Conservation (phyloP, 2,113 vertebrate genomes). For the Nycticryphes semicollaris region DNA sequence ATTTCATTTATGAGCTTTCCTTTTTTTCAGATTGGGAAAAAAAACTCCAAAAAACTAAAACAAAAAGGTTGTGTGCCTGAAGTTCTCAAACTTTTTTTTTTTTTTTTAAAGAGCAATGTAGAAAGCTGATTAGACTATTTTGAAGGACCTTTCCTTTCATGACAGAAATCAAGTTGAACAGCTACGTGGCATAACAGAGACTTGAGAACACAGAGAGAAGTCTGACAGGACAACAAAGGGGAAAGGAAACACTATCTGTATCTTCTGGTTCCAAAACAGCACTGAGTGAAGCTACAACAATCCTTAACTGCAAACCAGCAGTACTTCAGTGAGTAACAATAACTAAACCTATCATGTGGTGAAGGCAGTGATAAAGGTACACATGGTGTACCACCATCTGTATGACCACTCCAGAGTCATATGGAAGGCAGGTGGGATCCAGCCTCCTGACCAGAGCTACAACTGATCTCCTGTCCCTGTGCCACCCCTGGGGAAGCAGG, state of each 20-base stretch:
- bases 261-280: not conserved
- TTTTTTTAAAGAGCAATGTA: not conserved
- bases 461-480: conserved; percentile 36
- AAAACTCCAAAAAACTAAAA: not conserved
- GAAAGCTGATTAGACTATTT: not conserved
- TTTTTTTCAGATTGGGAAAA: not conserved
- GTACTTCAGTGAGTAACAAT: not conserved
- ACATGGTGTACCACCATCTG: not conserved
- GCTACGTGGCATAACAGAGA: not conserved
- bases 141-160: not conserved
- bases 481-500: conserved; percentile 22
- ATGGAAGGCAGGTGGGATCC: conserved; percentile 14
- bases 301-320: conserved; percentile 1
- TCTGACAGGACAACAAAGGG: not conserved
- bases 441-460: conserved; percentile 1
- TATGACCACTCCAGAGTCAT: not conserved
- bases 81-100: not conserved
- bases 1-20: not conserved
- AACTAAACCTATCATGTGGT: conserved; percentile 10
- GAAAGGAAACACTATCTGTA: not conserved
- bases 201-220: not conserved
- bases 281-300: not conserved
- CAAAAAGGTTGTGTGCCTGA: not conserved
- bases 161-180: not conserved
- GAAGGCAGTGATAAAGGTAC: conserved; percentile 18